Evolutionary conservation across 1,140 invertebrate genomes (phyloP).

Genomic region (Philotrypesis tridentata): DNA sequence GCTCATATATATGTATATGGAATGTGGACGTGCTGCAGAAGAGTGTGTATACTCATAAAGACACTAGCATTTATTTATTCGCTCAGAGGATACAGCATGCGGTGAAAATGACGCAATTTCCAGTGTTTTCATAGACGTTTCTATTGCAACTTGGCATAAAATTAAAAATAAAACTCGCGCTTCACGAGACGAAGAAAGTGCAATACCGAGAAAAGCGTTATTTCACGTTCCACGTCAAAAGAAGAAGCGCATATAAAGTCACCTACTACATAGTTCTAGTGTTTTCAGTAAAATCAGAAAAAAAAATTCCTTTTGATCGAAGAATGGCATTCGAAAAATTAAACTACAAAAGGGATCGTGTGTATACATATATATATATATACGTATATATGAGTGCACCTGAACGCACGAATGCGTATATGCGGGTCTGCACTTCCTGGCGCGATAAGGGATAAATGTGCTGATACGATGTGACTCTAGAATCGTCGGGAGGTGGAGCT

Average conservation of each 20-base stretch:
- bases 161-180: too few relatives aligned
- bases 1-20: too few relatives aligned
- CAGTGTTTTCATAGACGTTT: too few relatives aligned
- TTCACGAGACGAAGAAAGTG: not conserved
- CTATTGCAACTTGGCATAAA: too few relatives aligned
- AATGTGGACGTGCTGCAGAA: too few relatives aligned
- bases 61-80: too few relatives aligned
- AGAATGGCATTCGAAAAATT: not conserved
- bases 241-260: too few relatives aligned
- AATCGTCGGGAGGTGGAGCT: not conserved
- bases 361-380: not conserved
- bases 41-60: too few relatives aligned
- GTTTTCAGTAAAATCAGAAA: not conserved
- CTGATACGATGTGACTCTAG: not conserved
- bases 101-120: too few relatives aligned
- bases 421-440: not conserved
- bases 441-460: slow-evolving; percentile 8
- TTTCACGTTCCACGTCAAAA: not conserved
- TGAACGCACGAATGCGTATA: not conserved
- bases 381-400: too few relatives aligned
- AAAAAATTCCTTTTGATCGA: not conserved
- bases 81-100: too few relatives aligned
- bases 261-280: too few relatives aligned
- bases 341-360: not conserved
- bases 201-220: not conserved